Conservation (phyloP, 2,797 vertebrate genomes). For the Dromococcyx pavoninus region DNA sequence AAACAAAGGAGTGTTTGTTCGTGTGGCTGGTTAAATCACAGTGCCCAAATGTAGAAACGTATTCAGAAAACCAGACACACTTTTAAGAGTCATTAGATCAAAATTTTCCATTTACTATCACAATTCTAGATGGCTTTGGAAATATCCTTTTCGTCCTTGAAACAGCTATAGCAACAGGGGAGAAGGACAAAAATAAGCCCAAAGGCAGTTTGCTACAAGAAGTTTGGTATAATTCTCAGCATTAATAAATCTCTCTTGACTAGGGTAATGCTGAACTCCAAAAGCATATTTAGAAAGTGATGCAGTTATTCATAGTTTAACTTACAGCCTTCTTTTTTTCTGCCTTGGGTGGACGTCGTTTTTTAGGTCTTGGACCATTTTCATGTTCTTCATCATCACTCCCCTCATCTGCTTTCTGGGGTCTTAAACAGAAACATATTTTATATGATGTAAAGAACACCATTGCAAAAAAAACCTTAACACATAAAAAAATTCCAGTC, state of each 20-base stretch:
- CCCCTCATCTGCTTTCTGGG: conserved; percentile 81
- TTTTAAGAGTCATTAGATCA: not conserved
- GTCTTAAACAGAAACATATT: conserved; percentile 74
- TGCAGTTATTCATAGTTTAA: not conserved
- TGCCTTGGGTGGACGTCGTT: conserved; percentile 84
- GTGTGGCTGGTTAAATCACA: not conserved
- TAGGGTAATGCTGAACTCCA: not conserved
- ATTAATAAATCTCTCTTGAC: not conserved
- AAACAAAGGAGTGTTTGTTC: not conserved
- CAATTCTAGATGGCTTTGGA: not conserved
- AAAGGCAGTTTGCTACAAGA: not conserved
- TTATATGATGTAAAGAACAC: not conserved
- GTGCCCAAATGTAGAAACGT: not conserved
- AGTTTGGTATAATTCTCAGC: not conserved
- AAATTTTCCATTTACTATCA: not conserved
- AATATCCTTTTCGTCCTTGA: not conserved
- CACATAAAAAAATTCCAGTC: not conserved
- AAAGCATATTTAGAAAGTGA: not conserved
- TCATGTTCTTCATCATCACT: conserved; percentile 90
- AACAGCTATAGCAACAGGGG: not conserved
- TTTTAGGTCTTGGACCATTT: conserved; percentile 85
- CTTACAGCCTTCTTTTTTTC: conserved; percentile 80
- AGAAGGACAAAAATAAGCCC: not conserved
- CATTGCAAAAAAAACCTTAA: not conserved
- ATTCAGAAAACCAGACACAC: not conserved